Percentiles rank a stretch among this genome's conserved stretches.
phyloP scores from a whole-genome alignment of 1,140 invertebrate species.

The Rhizoglyphus robini region DNA sequence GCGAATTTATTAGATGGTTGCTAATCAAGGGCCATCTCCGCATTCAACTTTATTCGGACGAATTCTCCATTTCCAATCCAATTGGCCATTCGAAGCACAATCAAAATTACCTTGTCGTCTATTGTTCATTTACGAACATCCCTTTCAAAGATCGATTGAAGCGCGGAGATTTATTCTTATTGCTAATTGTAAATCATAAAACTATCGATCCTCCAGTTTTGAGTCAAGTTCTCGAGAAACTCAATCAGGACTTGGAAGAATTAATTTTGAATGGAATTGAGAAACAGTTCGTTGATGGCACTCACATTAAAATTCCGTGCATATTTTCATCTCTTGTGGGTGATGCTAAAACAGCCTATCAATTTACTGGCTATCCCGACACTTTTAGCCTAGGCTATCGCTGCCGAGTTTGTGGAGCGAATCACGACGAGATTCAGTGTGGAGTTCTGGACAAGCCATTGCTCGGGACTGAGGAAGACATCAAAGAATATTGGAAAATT shows the following conservation, averaged over 20 bases:
- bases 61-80: background rate
- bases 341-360: background rate
- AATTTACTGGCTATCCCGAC: no score
- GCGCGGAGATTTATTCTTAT: no score
- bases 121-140: no score
- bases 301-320: background rate
- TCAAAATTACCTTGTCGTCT: background rate
- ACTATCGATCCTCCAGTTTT: background rate
- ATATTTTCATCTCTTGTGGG: background rate
- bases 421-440: no score
- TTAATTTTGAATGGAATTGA: background rate
- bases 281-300: background rate
- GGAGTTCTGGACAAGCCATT: background rate
- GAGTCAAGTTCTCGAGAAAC: background rate
- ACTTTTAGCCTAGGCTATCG: no score
- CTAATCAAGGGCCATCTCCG: background rate
- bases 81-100: background rate
- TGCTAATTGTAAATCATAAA: no score
- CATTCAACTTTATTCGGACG: background rate
- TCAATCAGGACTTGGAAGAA: background rate
- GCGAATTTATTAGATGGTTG: background rate
- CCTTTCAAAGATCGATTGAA: no score
- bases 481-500: background rate
- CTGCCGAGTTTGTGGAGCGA: no score
- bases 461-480: background rate